These are phyloP conservation scores for Pimephales promelas DNA, from an alignment of 2,113 vertebrate species.

Conservation along the genomic window DNA sequence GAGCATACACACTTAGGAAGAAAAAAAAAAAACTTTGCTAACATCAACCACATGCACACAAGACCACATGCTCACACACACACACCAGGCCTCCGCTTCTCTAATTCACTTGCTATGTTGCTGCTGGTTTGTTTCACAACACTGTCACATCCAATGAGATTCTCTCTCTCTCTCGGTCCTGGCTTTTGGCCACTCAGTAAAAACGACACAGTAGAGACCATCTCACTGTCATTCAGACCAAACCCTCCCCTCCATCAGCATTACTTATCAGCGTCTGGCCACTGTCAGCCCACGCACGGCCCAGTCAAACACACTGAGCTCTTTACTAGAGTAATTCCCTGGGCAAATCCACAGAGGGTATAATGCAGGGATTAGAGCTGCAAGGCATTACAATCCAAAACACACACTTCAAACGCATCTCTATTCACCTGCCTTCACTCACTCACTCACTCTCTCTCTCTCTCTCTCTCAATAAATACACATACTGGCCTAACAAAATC, in stretches of 20 bases:
- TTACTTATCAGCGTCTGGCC: neutral
- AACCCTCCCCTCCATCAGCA: constrained; percentile 15
- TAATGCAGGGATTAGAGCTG: constrained; percentile 43
- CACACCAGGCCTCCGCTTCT: constrained; percentile 17
- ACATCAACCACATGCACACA: neutral
- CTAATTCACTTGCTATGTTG: constrained; percentile 25
- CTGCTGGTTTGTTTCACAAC: constrained; percentile 36
- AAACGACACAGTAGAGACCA: neutral
- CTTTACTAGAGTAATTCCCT: constrained; percentile 38
- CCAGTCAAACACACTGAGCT: neutral
- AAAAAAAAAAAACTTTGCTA: neutral
- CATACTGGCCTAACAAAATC: neutral
- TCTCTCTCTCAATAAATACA: neutral
- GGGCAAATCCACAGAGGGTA: constrained; percentile 42
- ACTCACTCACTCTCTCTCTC: neutral
- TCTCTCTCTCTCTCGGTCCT: neutral
- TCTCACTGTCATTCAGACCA: neutral
- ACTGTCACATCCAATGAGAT: constrained; percentile 35
- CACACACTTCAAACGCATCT: neutral
- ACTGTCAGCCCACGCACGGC: neutral
- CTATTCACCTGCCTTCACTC: constrained; percentile 6
- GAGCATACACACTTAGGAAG: neutral
- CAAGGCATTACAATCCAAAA: constrained; percentile 22
- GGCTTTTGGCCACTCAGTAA: constrained; percentile 4
- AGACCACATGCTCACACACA: neutral